phyloP scores from a whole-genome alignment of 2,113 vertebrate species.

The Seriola dumerili region DNA sequence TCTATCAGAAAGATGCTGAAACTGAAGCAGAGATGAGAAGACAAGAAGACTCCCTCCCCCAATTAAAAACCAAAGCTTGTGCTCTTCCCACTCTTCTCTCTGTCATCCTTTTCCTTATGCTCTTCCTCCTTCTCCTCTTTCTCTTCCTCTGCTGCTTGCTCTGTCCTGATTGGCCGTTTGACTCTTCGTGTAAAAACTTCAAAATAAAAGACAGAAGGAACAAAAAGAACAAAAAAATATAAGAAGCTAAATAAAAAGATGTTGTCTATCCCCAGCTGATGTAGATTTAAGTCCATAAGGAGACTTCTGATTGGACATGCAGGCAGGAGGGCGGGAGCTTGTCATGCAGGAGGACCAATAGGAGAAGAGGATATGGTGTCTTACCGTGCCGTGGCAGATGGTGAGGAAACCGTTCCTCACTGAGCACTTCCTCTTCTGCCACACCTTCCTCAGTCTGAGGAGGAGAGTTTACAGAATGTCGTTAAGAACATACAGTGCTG shows the following conservation, averaged over 20 bases:
- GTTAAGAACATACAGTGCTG: not conserved
- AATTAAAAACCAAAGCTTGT: not conserved
- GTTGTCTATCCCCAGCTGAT: not conserved
- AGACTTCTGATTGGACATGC: conserved; percentile 44
- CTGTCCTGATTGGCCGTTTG: conserved; percentile 69
- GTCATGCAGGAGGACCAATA: conserved; percentile 45
- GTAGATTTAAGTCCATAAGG: not conserved
- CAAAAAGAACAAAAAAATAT: conserved; percentile 21
- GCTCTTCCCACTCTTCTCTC: conserved; percentile 57
- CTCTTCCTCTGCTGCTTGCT: conserved; percentile 56
- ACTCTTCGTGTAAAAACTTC: conserved; percentile 64
- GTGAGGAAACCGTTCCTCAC: conserved; percentile 95
- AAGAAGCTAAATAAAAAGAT: conserved; percentile 27
- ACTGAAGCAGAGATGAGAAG: conserved; percentile 2
- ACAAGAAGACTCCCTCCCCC: not conserved
- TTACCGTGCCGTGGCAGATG: conserved; percentile 96
- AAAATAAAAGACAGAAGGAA: conserved; percentile 55
- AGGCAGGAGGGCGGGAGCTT: conserved; percentile 34
- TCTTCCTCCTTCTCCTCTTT: conserved; percentile 67
- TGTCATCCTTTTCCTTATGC: conserved; percentile 68
- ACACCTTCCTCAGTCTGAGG: conserved; percentile 94
- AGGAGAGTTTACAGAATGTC: not conserved
- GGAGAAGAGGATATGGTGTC: conserved; percentile 47
- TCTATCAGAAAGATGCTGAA: no score
- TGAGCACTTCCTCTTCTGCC: conserved; percentile 97